phyloP scores from a whole-genome alignment of 2,797 vertebrate genomes.

The Fistularia commersonii region DNA sequence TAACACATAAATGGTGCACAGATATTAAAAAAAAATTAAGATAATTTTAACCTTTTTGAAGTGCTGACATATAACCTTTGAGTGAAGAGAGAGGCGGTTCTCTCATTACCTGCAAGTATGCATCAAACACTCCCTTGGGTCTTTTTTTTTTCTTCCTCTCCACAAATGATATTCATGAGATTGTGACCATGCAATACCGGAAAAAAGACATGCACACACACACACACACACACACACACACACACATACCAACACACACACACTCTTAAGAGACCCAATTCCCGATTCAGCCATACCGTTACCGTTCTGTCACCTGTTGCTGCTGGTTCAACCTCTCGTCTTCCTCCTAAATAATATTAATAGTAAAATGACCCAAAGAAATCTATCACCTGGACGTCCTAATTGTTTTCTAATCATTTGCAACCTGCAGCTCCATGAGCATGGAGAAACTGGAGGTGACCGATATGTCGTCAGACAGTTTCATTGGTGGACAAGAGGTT shows the following conservation, averaged over 20 bases:
- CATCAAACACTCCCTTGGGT: slow-evolving; percentile 24
- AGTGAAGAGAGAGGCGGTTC: not conserved
- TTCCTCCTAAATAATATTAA: not conserved
- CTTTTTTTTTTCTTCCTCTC: slow-evolving; percentile 12
- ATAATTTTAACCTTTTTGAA: not conserved
- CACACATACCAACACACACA: slow-evolving; percentile 10
- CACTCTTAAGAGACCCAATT: not conserved
- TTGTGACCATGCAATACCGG: slow-evolving; percentile 1
- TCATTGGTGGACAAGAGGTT: no score
- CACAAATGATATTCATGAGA: slow-evolving; percentile 35
- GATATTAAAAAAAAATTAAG: no score
- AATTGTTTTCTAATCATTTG: no score
- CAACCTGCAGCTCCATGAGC: no score
- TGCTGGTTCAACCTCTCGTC: not conserved
- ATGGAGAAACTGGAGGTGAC: no score
- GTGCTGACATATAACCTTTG: not conserved
- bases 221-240: no score
- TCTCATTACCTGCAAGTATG: slow-evolving; percentile 6
- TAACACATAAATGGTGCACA: no score
- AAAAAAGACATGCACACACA: not conserved
- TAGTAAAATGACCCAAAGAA: not conserved
- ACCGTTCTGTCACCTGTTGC: no score
- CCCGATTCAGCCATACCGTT: not conserved
- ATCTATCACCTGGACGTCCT: no score
- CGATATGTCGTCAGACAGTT: no score